These are phyloP conservation scores for Diorhabda elongata DNA, from an alignment of 1,140 invertebrate species.

Conservation along the genomic window DNA sequence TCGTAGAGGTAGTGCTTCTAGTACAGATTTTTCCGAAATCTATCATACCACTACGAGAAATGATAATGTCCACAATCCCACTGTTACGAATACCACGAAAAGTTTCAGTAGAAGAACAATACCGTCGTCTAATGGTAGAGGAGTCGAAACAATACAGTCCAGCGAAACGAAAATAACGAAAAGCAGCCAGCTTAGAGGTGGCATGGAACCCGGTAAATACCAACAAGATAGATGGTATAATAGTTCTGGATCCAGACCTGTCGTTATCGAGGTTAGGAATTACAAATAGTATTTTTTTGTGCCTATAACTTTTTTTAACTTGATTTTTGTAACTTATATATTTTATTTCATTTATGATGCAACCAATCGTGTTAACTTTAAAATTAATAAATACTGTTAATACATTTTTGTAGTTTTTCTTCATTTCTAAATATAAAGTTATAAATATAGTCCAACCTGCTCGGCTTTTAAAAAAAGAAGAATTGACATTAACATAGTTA, in stretches of 20 bases:
- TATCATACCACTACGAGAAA: conserved; percentile 62
- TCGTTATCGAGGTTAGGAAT: conserved; percentile 51
- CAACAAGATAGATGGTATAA: conserved; percentile 50
- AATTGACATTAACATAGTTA: no score
- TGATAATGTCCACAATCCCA: conserved; percentile 59
- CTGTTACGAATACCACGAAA: conserved; percentile 63
- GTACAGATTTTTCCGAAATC: conserved; percentile 67
- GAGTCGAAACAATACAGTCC: conserved; percentile 60
- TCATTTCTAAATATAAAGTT: neutral
- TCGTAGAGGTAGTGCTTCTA: conserved; percentile 56
- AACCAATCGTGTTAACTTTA: neutral
- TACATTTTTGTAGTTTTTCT: neutral
- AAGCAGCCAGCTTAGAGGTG: conserved; percentile 56
- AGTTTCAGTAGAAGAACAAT: conserved; percentile 63
- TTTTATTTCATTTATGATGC: neutral
- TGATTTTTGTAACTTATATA: conserved; percentile 4
- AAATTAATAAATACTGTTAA: neutral
- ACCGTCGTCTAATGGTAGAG: conserved; percentile 57
- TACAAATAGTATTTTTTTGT: conserved; percentile 35
- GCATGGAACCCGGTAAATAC: conserved; percentile 45
- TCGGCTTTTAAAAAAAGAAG: no score
- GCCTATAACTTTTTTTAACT: conserved; percentile 14
- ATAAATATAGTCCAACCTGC: no score
- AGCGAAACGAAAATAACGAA: conserved; percentile 65
- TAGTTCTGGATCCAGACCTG: conserved; percentile 43